Base-by-base conservation (phyloP, 1,140 invertebrate genomes). In the Polypedilum vanderplanki region DNA sequence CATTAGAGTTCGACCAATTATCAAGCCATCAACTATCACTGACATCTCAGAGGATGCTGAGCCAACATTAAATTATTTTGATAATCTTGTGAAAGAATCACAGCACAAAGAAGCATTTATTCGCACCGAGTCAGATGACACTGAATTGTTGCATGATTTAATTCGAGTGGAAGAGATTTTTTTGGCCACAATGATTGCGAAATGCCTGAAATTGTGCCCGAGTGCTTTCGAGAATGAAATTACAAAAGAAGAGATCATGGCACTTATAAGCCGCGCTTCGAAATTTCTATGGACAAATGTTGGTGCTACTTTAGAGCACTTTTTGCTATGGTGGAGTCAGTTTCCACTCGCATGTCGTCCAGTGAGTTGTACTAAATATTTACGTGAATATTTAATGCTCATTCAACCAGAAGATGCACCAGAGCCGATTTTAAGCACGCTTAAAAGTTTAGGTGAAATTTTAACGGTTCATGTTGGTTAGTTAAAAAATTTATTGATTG, bases 271-370 rank as follows among this genome's bases (percentile, higher is more conserved):
- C 76, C 88, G 87, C 75, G 89, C 89, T 74, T 83, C 88, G 77
- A 84, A 87, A 77, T 81, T 87, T 7, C 79, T 91, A 17, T 93
- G 91, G 91, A 88, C 88, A 1, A 87, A 91, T 77, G 87, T 92
- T 3, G 91, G 90, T 3, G 87, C 87, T 65, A 90, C 87, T 79
- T 81, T 91, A 73, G 91, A 93, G 79, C 90, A 93, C 77, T 87
- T 91, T 5, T 83, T 93, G n/a, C 83, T 93, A 0, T 93, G 91
- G 91, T 93, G 91, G 91, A 89, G 88, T 7, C 81, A 87, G 1
- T 87, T 87, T 76, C 88, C 90, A 0, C 83, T 91, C 7, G 88
- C 89, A 18, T 86, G 86, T 46, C 86, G 87, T 80, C 86, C 88
- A 74, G 86, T 90, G 15, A 87, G 87, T 75, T 87, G 88, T 18